Conservation (phyloP, 2,888 invertebrate genomes). For the Polydrusus cervinus region DNA sequence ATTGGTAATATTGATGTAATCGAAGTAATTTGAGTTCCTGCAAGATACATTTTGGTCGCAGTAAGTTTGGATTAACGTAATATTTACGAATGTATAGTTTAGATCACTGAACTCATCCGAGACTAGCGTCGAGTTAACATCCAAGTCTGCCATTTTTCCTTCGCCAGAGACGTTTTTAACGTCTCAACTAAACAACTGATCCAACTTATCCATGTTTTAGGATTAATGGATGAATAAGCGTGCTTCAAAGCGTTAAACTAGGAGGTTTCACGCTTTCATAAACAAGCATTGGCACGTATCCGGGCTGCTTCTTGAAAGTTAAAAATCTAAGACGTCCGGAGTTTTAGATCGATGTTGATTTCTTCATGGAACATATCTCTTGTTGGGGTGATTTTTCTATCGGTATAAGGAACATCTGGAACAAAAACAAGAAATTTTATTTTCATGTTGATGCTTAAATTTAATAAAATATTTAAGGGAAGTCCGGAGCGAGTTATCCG, state of each 20-base stretch:
- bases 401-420: background rate
- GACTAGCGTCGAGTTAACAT: background rate
- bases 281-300: slow-evolving; percentile 3
- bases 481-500: too few species aligned
- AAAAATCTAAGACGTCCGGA: background rate
- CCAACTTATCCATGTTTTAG: background rate
- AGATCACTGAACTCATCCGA: slow-evolving; percentile 4
- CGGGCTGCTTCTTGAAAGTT: background rate
- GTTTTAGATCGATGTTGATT: slow-evolving; percentile 2
- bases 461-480: too few species aligned
- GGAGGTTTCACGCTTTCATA: background rate
- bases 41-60: slow-evolving; percentile 9
- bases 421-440: slow-evolving; percentile 3
- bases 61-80: background rate
- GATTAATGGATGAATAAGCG: background rate
- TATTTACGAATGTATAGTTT: slow-evolving; percentile 3
- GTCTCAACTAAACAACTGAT: background rate
- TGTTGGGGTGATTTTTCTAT: background rate
- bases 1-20: slow-evolving; percentile 77
- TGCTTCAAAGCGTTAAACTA: background rate
- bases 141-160: background rate
- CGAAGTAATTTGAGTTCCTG: slow-evolving; percentile 21
- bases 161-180: background rate
- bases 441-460: background rate
- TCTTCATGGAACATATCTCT: slow-evolving; percentile 1